Evolutionary conservation across 2,888 invertebrate species (phyloP).

Genomic region (Chrysolina haemoptera): DNA sequence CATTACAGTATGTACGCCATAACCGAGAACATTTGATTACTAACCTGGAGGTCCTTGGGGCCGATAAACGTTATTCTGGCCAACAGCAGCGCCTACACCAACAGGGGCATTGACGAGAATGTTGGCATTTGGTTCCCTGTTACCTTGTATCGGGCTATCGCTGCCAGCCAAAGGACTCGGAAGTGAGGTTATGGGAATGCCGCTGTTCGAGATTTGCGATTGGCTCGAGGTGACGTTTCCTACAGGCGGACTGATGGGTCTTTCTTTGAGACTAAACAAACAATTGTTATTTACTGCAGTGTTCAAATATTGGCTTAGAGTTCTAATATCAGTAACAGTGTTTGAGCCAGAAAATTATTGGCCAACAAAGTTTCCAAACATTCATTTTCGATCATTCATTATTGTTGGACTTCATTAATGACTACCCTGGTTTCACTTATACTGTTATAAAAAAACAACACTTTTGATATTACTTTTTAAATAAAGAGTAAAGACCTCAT

Average conservation of each 20-base stretch:
- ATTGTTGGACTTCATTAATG: neutral
- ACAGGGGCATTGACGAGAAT: slow-evolving; percentile 62
- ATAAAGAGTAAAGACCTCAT: too few relatives aligned
- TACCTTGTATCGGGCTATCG: slow-evolving; percentile 71
- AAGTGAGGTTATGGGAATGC: slow-evolving; percentile 68
- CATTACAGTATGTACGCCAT: too few relatives aligned
- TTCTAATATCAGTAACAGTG: neutral
- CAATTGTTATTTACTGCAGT: slow-evolving; percentile 1
- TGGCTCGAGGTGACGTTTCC: slow-evolving; percentile 64
- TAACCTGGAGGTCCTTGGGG: slow-evolving; percentile 57
- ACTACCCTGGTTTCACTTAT: too few relatives aligned
- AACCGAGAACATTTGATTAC: neutral
- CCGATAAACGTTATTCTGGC: slow-evolving; percentile 68
- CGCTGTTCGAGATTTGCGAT: slow-evolving; percentile 64
- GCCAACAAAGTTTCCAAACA: too few relatives aligned
- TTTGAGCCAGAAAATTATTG: neutral
- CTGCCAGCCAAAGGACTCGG: slow-evolving; percentile 73
- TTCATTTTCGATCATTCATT: too few relatives aligned
- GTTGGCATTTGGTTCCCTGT: slow-evolving; percentile 67
- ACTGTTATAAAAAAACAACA: too few relatives aligned
- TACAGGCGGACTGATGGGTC: slow-evolving; percentile 77
- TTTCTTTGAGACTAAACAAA: slow-evolving; percentile 74
- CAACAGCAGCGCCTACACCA: slow-evolving; percentile 62
- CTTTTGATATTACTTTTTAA: slow-evolving; percentile 11
- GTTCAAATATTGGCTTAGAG: neutral